Evolutionary conservation across 2,797 vertebrate species (phyloP).

Genomic region (Mastacembelus armatus): DNA sequence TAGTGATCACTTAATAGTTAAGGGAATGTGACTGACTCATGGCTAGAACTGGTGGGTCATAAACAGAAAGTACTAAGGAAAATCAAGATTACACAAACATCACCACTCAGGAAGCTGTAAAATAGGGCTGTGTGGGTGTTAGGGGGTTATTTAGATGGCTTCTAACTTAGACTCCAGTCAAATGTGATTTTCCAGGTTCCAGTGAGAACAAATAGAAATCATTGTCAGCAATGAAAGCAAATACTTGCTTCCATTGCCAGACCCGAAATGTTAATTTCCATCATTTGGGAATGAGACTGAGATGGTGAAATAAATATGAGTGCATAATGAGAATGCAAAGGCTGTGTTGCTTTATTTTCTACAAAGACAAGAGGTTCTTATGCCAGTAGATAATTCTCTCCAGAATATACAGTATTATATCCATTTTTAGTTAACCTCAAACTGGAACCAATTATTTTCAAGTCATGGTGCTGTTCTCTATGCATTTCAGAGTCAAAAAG

Average conservation of each 20-base stretch:
- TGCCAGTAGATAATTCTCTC: slow-evolving; percentile 25
- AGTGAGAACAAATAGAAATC: slow-evolving; percentile 32
- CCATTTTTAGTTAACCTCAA: slow-evolving; percentile 6
- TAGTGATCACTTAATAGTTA: slow-evolving; percentile 32
- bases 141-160: slow-evolving; percentile 70
- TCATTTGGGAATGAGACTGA: slow-evolving; percentile 17
- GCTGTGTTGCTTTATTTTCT: slow-evolving; percentile 20
- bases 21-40: slow-evolving; percentile 67
- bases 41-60: slow-evolving; percentile 61
- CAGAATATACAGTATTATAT: not conserved
- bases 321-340: slow-evolving; percentile 26
- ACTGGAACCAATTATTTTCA: slow-evolving; percentile 26
- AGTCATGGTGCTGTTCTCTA: not conserved
- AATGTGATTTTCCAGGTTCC: slow-evolving; percentile 51
- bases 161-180: slow-evolving; percentile 57
- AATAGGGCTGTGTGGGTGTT: slow-evolving; percentile 71
- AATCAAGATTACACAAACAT: slow-evolving; percentile 81
- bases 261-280: slow-evolving; percentile 39
- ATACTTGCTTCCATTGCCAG: slow-evolving; percentile 44
- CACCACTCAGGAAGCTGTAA: slow-evolving; percentile 64
- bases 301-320: slow-evolving; percentile 37
- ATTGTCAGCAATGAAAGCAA: slow-evolving; percentile 45
- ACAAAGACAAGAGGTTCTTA: not conserved
- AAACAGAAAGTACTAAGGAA: slow-evolving; percentile 80
- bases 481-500: slow-evolving; percentile 20